Evolutionary conservation across 2,888 invertebrate species (phyloP).

Genomic region (Cloeon dipterum): DNA sequence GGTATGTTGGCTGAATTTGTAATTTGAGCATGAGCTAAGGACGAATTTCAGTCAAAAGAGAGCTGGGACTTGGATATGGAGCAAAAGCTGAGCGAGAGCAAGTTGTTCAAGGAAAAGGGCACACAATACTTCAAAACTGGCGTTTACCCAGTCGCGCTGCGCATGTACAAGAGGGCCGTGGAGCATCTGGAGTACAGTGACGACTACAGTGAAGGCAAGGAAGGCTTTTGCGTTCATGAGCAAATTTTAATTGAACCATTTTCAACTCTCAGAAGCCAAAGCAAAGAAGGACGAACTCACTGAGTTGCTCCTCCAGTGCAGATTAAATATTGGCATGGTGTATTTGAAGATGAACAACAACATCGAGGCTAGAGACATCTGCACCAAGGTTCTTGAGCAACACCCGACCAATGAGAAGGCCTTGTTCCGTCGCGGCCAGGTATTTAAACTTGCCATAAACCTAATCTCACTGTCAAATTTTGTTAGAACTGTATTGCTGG

Average conservation of each 20-base stretch:
- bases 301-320: slow-evolving; percentile 38
- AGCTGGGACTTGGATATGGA: slow-evolving; percentile 56
- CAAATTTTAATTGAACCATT: too few species aligned
- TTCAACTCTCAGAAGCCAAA: too few species aligned
- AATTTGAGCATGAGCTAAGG: slow-evolving; percentile 2
- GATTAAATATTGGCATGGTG: slow-evolving; percentile 64
- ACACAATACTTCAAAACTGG: slow-evolving; percentile 66
- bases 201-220: too few species aligned
- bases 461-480: too few species aligned
- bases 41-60: slow-evolving; percentile 39
- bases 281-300: too few species aligned
- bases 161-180: slow-evolving; percentile 63
- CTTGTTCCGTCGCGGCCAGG: slow-evolving; percentile 63
- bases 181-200: slow-evolving; percentile 36
- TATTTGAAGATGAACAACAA: slow-evolving; percentile 49
- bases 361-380: slow-evolving; percentile 47
- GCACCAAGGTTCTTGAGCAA: slow-evolving; percentile 50
- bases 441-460: too few species aligned
- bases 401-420: slow-evolving; percentile 70
- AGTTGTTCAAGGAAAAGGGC: slow-evolving; percentile 72
- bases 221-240: too few species aligned
- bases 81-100: slow-evolving; percentile 62
- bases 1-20: slow-evolving; percentile 17
- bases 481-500: neutral
- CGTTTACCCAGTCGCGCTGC: slow-evolving; percentile 55